Evolutionary conservation across 2,888 invertebrate species (phyloP), one percentile per base, ranked within the genome.

Genomic region (Morinoia aosen): DNA sequence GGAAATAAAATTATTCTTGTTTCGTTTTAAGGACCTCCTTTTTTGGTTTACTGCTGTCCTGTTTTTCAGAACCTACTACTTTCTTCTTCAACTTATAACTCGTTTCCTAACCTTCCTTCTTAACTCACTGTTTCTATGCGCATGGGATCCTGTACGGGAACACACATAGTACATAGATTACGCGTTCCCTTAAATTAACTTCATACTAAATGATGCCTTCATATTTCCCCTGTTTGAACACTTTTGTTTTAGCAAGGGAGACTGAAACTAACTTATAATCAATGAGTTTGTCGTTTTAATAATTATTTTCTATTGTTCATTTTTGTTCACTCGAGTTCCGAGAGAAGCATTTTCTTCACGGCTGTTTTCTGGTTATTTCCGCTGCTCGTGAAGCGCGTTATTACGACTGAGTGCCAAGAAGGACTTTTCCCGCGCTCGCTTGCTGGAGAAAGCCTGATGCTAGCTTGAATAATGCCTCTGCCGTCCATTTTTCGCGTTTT

Each of bases 401-500:
- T 93, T 11, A 57, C 57, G 57, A 48, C 25, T 16, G 58, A 39
- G 93, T 57, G 3, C 57, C 93, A 57, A 25, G 58, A 16, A 93
- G 57, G 93, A 90, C 57, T 93, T 93, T 93, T 57, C 93, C 12
- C 57, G 93, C 57, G 58, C 93, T 56, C n/a, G 56, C 10, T 57
- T 57, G 33, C 16, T 7, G 48, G 25, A 93, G 93, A 93, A 93
- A 93, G 93, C 93, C 48, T 1, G 93, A 0, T 57, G 93, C 57
- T 11, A 5, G 57, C 5, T 93, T 57, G 93, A 93, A 48, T 33
- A 39, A 93, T 93, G 93, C 93, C 48, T 19, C n/a, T 57, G n/a
- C 58, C 93, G 93, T 57, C 93, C 8, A 93, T 93, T 48, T 48
- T 57, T 93, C 93, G 56, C 93, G 48, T 93, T 12, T 57, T 48